These are phyloP conservation scores for Chouioia cunea DNA, from an alignment of 2,888 invertebrate species.

Conservation along the genomic window DNA sequence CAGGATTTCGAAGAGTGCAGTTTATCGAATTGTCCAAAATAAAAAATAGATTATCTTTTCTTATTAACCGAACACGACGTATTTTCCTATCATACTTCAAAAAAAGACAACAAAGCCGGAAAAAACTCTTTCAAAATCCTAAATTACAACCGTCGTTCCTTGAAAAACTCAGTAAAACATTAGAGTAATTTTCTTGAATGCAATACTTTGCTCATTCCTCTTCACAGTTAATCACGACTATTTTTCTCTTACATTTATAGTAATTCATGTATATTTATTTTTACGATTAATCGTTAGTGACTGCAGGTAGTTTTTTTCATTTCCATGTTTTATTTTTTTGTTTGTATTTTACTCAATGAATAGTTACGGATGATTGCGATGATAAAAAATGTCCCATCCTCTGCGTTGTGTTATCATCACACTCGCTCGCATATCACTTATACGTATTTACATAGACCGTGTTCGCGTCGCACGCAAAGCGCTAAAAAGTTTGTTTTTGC, in stretches of 20 bases:
- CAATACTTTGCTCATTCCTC: background rate
- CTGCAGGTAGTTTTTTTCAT: conserved; percentile 42
- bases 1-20: conserved; percentile 24
- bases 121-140: conserved; percentile 30
- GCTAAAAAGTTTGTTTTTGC: conserved; percentile 11
- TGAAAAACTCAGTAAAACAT: background rate
- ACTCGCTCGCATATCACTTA: conserved; percentile 5
- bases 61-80: too few species aligned
- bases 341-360: conserved; percentile 20
- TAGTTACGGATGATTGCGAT: conserved; percentile 42
- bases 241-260: conserved; percentile 42
- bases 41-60: too few species aligned
- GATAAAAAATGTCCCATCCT: conserved; percentile 35
- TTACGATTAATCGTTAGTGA: conserved; percentile 44
- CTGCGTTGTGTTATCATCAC: conserved; percentile 10
- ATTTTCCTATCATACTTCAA: too few species aligned
- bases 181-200: background rate
- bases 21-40: too few species aligned
- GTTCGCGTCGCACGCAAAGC: background rate
- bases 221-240: conserved; percentile 31
- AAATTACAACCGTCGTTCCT: background rate
- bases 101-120: too few species aligned
- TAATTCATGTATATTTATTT: conserved; percentile 44
- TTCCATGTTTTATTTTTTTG: conserved; percentile 1
- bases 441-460: conserved; percentile 41